Conservation (phyloP, 2,113 vertebrate genomes). For the Tetraodon nigroviridis region DNA sequence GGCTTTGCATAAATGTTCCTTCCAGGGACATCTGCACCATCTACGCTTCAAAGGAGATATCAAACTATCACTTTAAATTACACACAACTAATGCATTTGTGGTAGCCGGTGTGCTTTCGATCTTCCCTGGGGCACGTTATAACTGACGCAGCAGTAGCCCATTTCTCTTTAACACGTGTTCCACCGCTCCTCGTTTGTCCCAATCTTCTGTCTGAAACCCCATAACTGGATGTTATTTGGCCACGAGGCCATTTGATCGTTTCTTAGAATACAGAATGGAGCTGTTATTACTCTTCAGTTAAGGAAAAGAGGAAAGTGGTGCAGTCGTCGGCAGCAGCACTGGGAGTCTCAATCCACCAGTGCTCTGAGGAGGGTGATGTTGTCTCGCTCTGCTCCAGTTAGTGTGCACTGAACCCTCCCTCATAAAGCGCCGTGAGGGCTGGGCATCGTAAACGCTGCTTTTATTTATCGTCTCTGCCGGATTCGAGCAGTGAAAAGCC, state of each 20-base stretch:
- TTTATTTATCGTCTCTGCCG: slow-evolving; percentile 39
- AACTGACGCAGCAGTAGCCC: slow-evolving; percentile 9
- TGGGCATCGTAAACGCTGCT: slow-evolving; percentile 3
- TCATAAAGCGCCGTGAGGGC: slow-evolving; percentile 26
- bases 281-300: slow-evolving; percentile 3
- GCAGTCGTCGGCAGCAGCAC: slow-evolving; percentile 4
- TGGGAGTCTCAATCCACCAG: slow-evolving; percentile 34
- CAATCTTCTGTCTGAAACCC: neutral
- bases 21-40: slow-evolving; percentile 19
- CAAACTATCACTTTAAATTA: neutral
- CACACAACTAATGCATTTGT: neutral
- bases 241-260: neutral
- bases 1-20: slow-evolving; percentile 4
- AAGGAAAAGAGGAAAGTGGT: slow-evolving; percentile 22
- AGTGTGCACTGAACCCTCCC: slow-evolving; percentile 36
- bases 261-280: neutral
- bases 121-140: neutral
- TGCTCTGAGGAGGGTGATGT: slow-evolving; percentile 29
- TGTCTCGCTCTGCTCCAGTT: slow-evolving; percentile 53
- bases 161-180: slow-evolving; percentile 3
- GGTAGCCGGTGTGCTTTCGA: slow-evolving; percentile 5
- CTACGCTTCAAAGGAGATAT: slow-evolving; percentile 11
- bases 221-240: slow-evolving; percentile 1
- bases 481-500: slow-evolving; percentile 2
- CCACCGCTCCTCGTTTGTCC: neutral